Base-by-base conservation (phyloP, 2,888 invertebrate species). In the Steromphala cineraria region DNA sequence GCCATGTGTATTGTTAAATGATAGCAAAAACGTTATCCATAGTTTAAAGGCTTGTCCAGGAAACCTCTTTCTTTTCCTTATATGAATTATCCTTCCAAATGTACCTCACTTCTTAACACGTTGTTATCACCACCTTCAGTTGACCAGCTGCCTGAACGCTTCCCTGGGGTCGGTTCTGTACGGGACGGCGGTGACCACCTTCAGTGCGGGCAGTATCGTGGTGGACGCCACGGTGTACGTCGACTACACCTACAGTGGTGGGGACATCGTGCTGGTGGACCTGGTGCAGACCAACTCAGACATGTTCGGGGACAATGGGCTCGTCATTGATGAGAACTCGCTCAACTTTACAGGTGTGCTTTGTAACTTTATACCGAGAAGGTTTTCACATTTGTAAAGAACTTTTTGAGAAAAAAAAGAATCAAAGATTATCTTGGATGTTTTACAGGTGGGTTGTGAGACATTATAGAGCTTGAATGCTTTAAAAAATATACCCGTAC, bases 171-270 rank as follows among this genome's bases (percentile, higher is more conserved):
- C n/a, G 13, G 52, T 75, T 13, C 21, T 52, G 21, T 75, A 75
- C 52, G 75, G 75, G 17, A 21, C 52, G 13, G 21, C 7, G 4
- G 52, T 75, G 13, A 46, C 19, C 15, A 46, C 19, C 21, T 24
- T 83, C 5, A 71, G 56, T 17, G 36, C 67, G 19, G 83, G 83
- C 10, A 83, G 83, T 74, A 46, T 83, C 17, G 21, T 82, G 1
- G 78, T 82, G 1, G 79, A 83, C n/a, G 21, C 79, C n/a, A 82
- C 79, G 17, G 19, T 83, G 10, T 82, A 80, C 67, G 53, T 80
- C 53, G 24, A 21, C 28, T 21, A 62, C n/a, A 71, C 56, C 67
- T 76, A 52, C 31, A 76, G 77, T 24, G 62, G 53, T 7, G 56
- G 75, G 17, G 13, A 55, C 52, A 76, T 80, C 10, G 52, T 67